Base-by-base conservation (phyloP, 2,113 vertebrate species). In the Bubo scandiacus region DNA sequence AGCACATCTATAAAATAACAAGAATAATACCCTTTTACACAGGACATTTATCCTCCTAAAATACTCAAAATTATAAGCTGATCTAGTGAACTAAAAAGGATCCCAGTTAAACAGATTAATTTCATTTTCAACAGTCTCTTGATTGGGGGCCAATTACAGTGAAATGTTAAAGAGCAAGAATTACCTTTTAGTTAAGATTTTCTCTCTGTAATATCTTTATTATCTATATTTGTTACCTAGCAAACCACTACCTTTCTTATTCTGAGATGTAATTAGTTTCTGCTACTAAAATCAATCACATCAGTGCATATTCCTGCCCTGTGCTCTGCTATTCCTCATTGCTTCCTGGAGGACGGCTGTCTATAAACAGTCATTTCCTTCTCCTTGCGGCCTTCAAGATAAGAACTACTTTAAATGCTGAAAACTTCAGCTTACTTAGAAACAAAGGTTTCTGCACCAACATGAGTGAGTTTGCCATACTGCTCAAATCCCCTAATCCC, bases 381-480 rank as follows among this genome's bases (percentile, higher is more conserved):
- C 42, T 83, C 71, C 47, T 40, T 22, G 54, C 19, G 45, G 43
- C 40, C 62, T 91, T 92, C 52, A 38, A 75, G 62, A 68, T 61
- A 94, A 72, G 73, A 96, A 65, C 57, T 81, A 11, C 81, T 95
- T 91, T 91, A 90, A 88, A 90, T 88, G 65, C 88, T 65, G 47
- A 75, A 79, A 58, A 58, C 27, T 95, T 88, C 80, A 85, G 52
- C 52, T 94, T 70, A 11, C 65, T 88, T 43, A 68, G 65, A 88
- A 95, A 61, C 55, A 81, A 87, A 94, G 91, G 45, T 30, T 91
- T 91, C 91, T 77, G 42, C 0, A 2, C 78, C 74, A 87, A 55
- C 13, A 10, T 0, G 4, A 96, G 51, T 0, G 0, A 57, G 62
- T 47, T 55, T 51, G 32, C 42, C 83, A 58, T 77, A 43, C 62